Conservation (phyloP, 64 coral and sea anemone species). For the Actinia tenebrosa region DNA sequence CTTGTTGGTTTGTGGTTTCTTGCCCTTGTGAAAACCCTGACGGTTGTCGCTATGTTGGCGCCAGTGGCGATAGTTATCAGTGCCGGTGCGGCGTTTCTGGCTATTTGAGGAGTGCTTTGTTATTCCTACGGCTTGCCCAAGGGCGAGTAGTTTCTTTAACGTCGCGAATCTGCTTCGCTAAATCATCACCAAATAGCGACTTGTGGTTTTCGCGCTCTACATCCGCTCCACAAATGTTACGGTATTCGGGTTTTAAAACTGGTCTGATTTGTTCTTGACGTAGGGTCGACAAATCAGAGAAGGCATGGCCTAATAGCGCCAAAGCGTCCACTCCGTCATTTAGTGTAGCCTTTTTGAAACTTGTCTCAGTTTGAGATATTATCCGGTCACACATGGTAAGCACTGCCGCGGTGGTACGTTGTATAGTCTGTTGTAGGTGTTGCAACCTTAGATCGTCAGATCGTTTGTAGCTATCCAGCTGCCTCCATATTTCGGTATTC, state of each 20-base stretch:
- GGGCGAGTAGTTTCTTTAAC: conserved; percentile 13
- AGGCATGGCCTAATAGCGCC: conserved; percentile 5
- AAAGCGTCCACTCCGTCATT: not conserved
- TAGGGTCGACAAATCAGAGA: not conserved
- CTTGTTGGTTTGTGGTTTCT: too few species aligned
- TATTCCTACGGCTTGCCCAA: not conserved
- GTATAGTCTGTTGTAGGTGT: not conserved
- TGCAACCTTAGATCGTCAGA: not conserved
- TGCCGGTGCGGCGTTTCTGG: not conserved
- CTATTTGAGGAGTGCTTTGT: not conserved
- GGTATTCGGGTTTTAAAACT: not conserved
- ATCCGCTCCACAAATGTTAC: not conserved
- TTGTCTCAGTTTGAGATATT: not conserved
- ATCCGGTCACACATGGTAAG: not conserved
- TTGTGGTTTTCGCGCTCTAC: not conserved
- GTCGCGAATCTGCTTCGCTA: conserved; percentile 25
- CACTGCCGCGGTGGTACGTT: not conserved
- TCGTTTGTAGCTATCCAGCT: not conserved
- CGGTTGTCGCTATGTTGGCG: too few species aligned
- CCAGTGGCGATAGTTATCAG: not conserved
- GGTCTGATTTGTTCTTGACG: not conserved
- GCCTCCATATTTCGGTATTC: conserved; percentile 20
- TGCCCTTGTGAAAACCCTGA: too few species aligned
- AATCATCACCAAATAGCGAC: conserved; percentile 16
- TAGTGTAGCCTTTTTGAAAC: not conserved